Evolutionary conservation across 2,888 invertebrate species (phyloP), one percentile per base, ranked within the genome.

Genomic region (Latrodectus hesperus): DNA sequence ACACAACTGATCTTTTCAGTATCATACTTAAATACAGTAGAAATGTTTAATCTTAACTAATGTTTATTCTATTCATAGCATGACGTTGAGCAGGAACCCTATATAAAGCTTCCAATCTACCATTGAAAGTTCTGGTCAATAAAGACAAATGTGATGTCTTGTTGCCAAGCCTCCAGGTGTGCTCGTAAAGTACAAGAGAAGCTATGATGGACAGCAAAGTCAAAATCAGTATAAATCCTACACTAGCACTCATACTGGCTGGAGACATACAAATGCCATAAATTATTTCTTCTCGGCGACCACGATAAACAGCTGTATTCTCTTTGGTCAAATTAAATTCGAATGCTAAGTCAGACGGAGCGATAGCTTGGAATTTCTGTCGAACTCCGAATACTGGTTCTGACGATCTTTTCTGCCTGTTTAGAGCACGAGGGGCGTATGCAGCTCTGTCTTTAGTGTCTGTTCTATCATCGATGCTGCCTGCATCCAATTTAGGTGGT

Each of bases 231-330:
- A 88, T 83, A 51, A 88, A 71, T 0, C 88, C 84, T 10, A 88
- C 55, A 12, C 83, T 65, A 22, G 68, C 72, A 65, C 83, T 88
- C 73, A 88, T 72, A 14, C 80, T 79, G 8, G 84, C 80, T 67
- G 83, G 81, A 9, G 88, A 88, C 83, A 88, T 83, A 55, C 88
- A 88, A 11, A 88, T 80, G 9, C 88, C 88, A 60, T 88, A 88
- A 22, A 88, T 75, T 38, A 88, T 84, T 67, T 88, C 88, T 55
- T 88, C 88, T 38, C 84, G 55, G 16, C 78, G 55, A 8, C 88
- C 88, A 11, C 53, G 68, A 10, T 79, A 75, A 49, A 84, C 49
- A 8, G 79, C 55, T 0, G 75, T 73, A 12, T 78, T 70, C 16
- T 88, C 88, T 11, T 60, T 68, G 0, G 88, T 88, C 8, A 74